Conservation (phyloP, 2,797 vertebrate genomes). For the Phaenicophaeus curvirostris region DNA sequence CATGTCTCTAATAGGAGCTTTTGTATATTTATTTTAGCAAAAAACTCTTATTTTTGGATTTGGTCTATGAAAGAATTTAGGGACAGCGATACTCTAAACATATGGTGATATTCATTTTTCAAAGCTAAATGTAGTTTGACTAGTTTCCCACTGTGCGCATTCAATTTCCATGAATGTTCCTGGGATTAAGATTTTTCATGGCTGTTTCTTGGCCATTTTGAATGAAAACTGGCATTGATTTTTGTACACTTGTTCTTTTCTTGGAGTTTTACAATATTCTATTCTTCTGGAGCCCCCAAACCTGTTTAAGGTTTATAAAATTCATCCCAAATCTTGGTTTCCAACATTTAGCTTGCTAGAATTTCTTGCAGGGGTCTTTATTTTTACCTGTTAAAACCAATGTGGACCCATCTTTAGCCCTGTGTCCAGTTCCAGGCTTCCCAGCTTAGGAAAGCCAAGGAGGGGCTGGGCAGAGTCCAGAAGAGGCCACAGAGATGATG, state of each 20-base stretch:
- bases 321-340: neutral
- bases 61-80: neutral
- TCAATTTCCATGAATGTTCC: neutral
- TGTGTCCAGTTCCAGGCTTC: too few species aligned
- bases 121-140: slow-evolving; percentile 16
- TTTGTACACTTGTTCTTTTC: neutral
- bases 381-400: neutral
- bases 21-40: slow-evolving; percentile 1
- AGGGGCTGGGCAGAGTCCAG: too few species aligned
- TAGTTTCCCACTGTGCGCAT: neutral
- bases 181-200: slow-evolving; percentile 2
- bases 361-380: neutral
- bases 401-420: too few species aligned
- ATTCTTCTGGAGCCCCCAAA: neutral
- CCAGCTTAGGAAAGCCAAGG: too few species aligned
- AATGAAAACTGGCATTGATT: neutral
- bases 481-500: too few species aligned
- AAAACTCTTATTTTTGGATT: neutral
- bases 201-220: neutral
- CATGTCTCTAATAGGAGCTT: neutral
- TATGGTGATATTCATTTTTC: neutral
- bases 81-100: neutral
- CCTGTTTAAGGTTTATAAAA: neutral
- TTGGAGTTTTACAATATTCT: neutral
- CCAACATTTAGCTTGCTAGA: neutral